Conservation (phyloP, 2,797 vertebrate genomes). For the Platyrinchus mystaceus region DNA sequence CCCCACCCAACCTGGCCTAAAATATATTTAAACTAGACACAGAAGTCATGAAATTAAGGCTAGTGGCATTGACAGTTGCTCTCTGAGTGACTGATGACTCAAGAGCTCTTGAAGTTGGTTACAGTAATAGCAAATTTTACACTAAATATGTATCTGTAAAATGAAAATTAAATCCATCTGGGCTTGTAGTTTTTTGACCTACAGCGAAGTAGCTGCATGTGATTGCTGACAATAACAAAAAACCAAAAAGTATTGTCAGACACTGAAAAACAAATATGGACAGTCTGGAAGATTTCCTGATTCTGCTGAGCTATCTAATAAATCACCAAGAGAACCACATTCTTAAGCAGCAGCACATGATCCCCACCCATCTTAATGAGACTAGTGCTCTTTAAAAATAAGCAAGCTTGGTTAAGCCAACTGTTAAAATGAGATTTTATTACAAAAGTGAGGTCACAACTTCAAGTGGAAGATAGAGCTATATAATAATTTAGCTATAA, state of each 20-base stretch:
- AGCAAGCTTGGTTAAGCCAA: background rate
- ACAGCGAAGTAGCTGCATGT: background rate
- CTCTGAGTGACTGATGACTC: background rate
- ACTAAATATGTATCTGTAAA: background rate
- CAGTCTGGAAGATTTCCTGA: conserved; percentile 36
- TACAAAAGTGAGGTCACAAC: background rate
- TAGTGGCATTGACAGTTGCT: background rate
- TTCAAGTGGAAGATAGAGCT: background rate
- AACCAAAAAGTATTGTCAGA: background rate
- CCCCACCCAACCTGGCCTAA: background rate
- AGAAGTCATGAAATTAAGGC: background rate
- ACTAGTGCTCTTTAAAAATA: background rate
- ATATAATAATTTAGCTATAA: background rate
- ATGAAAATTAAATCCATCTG: background rate
- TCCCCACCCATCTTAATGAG: background rate
- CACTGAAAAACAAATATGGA: background rate
- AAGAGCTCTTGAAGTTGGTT: background rate
- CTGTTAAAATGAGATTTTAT: background rate
- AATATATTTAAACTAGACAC: background rate
- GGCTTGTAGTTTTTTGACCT: background rate
- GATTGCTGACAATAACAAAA: background rate
- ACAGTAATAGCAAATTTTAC: background rate
- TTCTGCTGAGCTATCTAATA: conserved; percentile 15
- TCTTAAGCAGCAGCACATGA: background rate
- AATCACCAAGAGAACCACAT: conserved; percentile 20